These are phyloP conservation scores for Folsomia candida DNA, from an alignment of 2,888 invertebrate genomes.

Conservation along the genomic window DNA sequence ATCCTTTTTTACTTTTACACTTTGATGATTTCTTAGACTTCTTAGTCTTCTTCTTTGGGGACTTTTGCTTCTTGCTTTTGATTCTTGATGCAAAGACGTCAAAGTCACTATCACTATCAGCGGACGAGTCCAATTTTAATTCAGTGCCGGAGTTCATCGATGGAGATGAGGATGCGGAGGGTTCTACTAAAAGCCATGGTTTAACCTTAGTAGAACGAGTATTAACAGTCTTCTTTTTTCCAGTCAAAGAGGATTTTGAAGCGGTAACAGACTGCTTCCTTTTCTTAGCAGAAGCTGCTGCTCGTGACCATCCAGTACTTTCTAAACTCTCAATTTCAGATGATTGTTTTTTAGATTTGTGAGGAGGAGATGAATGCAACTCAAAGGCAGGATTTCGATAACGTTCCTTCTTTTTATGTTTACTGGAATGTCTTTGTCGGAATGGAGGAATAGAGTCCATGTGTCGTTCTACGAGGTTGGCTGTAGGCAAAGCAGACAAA, in stretches of 20 bases:
- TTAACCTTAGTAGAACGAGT: neutral
- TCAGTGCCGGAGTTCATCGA: neutral
- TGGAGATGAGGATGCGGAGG: neutral
- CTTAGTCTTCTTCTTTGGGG: neutral
- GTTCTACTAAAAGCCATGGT: neutral
- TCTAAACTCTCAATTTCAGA: neutral
- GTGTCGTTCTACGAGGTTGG: neutral
- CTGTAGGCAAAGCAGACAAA: neutral
- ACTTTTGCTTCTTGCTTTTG: neutral
- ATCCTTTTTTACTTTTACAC: neutral
- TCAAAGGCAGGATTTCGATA: neutral
- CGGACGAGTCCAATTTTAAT: neutral
- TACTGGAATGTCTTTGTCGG: neutral
- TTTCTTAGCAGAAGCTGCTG: neutral
- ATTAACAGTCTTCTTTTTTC: neutral
- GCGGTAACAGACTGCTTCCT: neutral
- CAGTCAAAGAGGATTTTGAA: neutral
- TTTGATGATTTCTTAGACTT: slow-evolving; percentile 3
- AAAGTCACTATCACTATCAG: neutral
- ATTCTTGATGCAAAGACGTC: too few species aligned
- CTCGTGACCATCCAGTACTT: neutral
- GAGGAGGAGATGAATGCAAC: too few species aligned
- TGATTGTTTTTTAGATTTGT: neutral
- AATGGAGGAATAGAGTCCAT: neutral
- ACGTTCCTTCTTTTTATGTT: neutral